phyloP scores from a whole-genome alignment of 2,888 invertebrate species.

The Lasioglossum leucozonium region DNA sequence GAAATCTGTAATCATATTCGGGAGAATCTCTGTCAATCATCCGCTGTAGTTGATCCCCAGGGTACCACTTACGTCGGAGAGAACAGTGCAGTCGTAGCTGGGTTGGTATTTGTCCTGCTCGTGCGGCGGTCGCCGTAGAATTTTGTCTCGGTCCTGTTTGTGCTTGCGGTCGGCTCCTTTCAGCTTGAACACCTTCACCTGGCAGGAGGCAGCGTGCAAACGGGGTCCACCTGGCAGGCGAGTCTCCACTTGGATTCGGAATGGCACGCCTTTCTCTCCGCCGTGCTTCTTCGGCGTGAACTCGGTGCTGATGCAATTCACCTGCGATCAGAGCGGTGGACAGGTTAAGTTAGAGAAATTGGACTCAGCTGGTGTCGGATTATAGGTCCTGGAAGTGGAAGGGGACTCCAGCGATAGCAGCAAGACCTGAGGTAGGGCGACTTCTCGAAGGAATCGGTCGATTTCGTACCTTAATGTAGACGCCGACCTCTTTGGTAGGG shows the following conservation, averaged over 20 bases:
- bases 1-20: constrained; percentile 77
- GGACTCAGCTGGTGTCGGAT: not conserved
- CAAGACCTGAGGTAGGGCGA: too few species aligned
- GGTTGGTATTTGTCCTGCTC: constrained; percentile 97
- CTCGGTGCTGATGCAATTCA: constrained; percentile 98
- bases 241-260: constrained; percentile 97
- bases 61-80: constrained; percentile 90
- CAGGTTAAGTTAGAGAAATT: not conserved
- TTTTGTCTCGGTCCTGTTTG: constrained; percentile 98
- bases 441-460: not conserved
- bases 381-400: not conserved
- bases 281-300: constrained; percentile 99
- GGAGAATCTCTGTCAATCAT: not conserved
- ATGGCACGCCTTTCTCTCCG: constrained; percentile 98
- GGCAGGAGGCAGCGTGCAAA: constrained; percentile 97
- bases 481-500: constrained; percentile 97
- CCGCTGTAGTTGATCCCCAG: not conserved
- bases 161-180: constrained; percentile 99
- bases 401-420: not conserved
- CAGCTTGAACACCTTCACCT: constrained; percentile 96
- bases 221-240: constrained; percentile 88
- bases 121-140: constrained; percentile 92
- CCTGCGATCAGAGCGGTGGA: constrained; percentile 81
- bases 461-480: constrained; percentile 93
- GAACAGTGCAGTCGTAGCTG: constrained; percentile 97